Conservation (phyloP, 2,113 vertebrate species). For the Alethe castanea region DNA sequence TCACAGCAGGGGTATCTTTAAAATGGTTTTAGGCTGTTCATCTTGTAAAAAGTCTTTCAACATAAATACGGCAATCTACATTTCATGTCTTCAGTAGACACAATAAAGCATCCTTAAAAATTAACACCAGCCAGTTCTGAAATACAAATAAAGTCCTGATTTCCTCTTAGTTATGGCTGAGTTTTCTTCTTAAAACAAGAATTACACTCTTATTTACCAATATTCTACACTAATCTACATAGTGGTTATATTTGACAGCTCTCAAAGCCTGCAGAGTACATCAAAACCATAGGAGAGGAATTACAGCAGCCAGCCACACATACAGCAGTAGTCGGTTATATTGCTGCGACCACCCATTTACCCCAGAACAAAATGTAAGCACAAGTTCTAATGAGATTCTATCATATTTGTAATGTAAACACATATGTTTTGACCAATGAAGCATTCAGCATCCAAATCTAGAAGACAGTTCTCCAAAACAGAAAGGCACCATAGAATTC, state of each 20-base stretch:
- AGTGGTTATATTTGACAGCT: not conserved
- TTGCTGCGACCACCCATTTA: not conserved
- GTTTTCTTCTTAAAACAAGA: not conserved
- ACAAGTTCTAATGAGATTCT: not conserved
- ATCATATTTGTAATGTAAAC: not conserved
- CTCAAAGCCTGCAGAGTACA: not conserved
- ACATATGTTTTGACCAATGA: not conserved
- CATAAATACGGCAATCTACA: not conserved
- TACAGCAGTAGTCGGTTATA: not conserved
- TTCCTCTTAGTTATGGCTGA: not conserved
- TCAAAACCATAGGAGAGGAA: not conserved
- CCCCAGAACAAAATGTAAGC: not conserved
- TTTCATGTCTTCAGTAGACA: not conserved
- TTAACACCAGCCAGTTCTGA: not conserved
- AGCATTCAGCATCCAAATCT: not conserved
- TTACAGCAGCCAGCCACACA: not conserved
- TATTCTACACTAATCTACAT: not conserved
- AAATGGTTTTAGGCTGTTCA: not conserved
- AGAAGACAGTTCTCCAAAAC: not conserved
- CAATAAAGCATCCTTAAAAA: not conserved
- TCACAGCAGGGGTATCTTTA: not conserved
- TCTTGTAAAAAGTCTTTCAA: not conserved
- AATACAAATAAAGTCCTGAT: not conserved
- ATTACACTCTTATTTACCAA: not conserved
- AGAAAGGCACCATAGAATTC: not conserved